phyloP scores from a whole-genome alignment of 37 sponge, comb jelly and placozoan genomes.

The Halisarca cf. caerulea region DNA sequence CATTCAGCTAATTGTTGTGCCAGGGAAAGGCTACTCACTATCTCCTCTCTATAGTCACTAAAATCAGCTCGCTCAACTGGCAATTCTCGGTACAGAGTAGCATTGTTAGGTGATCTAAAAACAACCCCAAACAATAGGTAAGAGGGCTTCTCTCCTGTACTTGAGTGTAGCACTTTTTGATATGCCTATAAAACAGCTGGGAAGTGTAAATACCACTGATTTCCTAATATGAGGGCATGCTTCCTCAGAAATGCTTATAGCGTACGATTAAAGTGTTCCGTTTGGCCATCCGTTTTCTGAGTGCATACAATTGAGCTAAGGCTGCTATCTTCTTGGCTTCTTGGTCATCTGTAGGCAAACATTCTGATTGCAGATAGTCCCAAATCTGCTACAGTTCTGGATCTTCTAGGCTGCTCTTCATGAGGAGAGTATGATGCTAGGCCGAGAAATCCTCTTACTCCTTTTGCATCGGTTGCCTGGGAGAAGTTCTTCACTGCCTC shows the following conservation, averaged over 20 bases:
- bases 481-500: too few relatives aligned
- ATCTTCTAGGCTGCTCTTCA: conserved; percentile 30
- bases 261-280: conserved; percentile 48
- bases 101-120: conserved; percentile 44
- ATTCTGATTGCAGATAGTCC: conserved; percentile 17
- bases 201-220: conserved; percentile 49
- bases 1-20: neutral
- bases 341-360: conserved; percentile 26
- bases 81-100: conserved; percentile 30
- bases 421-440: neutral
- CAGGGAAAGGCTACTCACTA: neutral
- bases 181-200: conserved; percentile 57
- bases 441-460: too few relatives aligned
- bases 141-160: conserved; percentile 59
- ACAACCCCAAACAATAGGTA: conserved; percentile 55
- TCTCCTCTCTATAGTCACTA: conserved; percentile 36
- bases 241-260: conserved; percentile 44
- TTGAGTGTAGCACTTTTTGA: conserved; percentile 43
- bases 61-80: conserved; percentile 3
- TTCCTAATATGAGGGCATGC: conserved; percentile 24
- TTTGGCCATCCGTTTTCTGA: conserved; percentile 41
- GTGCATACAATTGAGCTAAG: neutral
- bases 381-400: conserved; percentile 24
- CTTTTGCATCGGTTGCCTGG: too few relatives aligned
- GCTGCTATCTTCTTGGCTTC: conserved; percentile 20